These are phyloP conservation scores for Hemaris fuciformis DNA, from an alignment of 2,888 invertebrate species.

Conservation along the genomic window DNA sequence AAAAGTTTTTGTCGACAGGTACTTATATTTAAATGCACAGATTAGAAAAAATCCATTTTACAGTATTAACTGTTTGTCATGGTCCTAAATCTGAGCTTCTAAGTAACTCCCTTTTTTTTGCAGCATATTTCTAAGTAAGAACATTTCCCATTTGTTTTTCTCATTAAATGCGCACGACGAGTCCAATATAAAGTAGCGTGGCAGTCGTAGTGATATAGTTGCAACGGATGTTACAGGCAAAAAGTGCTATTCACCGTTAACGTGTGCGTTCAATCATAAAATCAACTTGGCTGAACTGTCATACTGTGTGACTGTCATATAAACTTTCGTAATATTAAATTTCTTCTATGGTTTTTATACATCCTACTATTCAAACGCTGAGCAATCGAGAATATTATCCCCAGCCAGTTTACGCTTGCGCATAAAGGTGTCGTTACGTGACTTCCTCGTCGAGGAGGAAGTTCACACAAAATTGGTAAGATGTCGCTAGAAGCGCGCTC, in stretches of 20 bases:
- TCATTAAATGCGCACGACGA: not conserved
- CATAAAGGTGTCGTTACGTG: not conserved
- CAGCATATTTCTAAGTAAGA: not conserved
- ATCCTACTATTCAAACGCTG: not conserved
- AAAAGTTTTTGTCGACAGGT: not conserved
- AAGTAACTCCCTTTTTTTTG: no score
- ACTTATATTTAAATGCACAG: not conserved
- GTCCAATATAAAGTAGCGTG: not conserved
- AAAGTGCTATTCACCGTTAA: conserved; percentile 36
- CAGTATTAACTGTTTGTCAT: no score
- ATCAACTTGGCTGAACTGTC: conserved; percentile 28
- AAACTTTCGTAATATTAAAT: not conserved
- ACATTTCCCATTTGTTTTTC: not conserved
- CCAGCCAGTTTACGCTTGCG: conserved; percentile 1
- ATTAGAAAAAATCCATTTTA: no score
- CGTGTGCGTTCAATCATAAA: conserved; percentile 37
- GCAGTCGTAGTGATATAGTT: not conserved
- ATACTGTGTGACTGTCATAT: conserved; percentile 17
- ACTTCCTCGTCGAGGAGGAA: conserved; percentile 19
- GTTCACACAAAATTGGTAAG: conserved; percentile 26
- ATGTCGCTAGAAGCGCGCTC: conserved; percentile 27
- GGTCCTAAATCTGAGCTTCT: no score
- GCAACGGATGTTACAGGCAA: conserved; percentile 22
- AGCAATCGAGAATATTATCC: not conserved
- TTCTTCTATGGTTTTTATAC: not conserved